phyloP scores from a whole-genome alignment of 2,797 vertebrate genomes.

The Bovichtus diacanthus region DNA sequence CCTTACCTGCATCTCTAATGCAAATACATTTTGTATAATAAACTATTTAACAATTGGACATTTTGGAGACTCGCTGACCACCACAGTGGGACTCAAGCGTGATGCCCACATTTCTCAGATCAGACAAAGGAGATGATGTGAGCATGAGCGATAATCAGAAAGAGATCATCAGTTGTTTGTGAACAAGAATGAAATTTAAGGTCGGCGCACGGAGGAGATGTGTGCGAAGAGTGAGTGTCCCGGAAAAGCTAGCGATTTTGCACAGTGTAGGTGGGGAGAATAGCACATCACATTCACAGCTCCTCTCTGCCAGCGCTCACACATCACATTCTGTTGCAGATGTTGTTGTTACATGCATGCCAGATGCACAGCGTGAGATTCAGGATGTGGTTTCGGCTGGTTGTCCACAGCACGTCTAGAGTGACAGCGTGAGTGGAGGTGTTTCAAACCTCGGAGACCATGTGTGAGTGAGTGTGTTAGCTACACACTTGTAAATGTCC shows the following conservation, averaged over 20 bases:
- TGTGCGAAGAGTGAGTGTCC: constrained; percentile 24
- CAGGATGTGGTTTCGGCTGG: constrained; percentile 66
- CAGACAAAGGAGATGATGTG: constrained; percentile 71
- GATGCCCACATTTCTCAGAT: constrained; percentile 70
- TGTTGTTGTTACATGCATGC: constrained; percentile 30
- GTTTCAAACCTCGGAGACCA: constrained; percentile 13
- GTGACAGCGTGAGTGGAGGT: constrained; percentile 22
- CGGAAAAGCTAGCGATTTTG: constrained; percentile 33
- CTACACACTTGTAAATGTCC: constrained; percentile 25
- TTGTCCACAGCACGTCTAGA: constrained; percentile 35
- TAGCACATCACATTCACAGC: constrained; percentile 20
- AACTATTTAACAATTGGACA: constrained; percentile 30
- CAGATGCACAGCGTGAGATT: constrained; percentile 32
- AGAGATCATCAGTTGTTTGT: constrained; percentile 51
- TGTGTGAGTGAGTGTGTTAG: constrained; percentile 6
- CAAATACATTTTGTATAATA: no score
- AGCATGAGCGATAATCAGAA: constrained; percentile 59
- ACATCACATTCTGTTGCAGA: constrained; percentile 41
- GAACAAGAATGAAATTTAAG: constrained; percentile 34
- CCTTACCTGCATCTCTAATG: constrained; percentile 38
- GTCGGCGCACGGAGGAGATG: constrained; percentile 41
- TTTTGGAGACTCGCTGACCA: constrained; percentile 58
- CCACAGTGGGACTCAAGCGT: constrained; percentile 62
- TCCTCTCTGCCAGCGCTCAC: constrained; percentile 4
- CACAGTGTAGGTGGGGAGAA: constrained; percentile 60